phyloP scores from a whole-genome alignment of 2,888 invertebrate species.

The Sphecodes monilicornis region DNA sequence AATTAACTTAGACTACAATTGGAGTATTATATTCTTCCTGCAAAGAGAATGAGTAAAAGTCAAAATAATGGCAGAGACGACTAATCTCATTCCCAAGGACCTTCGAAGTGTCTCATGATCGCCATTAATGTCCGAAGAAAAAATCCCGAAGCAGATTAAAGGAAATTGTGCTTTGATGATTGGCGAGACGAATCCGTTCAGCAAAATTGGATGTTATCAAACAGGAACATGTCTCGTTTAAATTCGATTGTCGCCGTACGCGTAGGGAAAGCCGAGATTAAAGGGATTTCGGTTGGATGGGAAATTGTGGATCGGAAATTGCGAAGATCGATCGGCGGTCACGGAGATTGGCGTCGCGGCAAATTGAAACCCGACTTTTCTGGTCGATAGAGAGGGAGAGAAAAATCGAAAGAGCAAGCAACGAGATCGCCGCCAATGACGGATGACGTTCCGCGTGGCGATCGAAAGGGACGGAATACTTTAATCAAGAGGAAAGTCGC shows the following conservation, averaged over 20 bases:
- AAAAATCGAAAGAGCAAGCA: slow-evolving; percentile 21
- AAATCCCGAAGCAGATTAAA: background rate
- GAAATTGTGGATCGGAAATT: background rate
- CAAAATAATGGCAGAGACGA: background rate
- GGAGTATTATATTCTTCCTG: no score
- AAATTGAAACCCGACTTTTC: slow-evolving; percentile 19
- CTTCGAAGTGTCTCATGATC: background rate
- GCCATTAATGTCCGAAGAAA: background rate
- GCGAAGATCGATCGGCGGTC: background rate
- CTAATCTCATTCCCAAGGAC: background rate
- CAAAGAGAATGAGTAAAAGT: no score
- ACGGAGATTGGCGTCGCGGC: background rate
- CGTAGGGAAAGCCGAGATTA: background rate
- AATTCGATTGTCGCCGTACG: background rate
- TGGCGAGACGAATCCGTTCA: background rate
- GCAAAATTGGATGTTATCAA: background rate
- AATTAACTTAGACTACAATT: no score
- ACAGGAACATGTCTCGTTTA: background rate
- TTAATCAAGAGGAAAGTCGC: slow-evolving; percentile 63
- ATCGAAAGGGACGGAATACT: slow-evolving; percentile 54
- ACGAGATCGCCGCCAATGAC: slow-evolving; percentile 57
- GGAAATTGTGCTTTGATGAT: background rate
- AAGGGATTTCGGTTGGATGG: background rate
- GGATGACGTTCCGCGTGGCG: slow-evolving; percentile 51
- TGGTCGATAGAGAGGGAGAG: background rate